Conservation (phyloP, 2,113 vertebrate genomes). For the Hucho hucho region DNA sequence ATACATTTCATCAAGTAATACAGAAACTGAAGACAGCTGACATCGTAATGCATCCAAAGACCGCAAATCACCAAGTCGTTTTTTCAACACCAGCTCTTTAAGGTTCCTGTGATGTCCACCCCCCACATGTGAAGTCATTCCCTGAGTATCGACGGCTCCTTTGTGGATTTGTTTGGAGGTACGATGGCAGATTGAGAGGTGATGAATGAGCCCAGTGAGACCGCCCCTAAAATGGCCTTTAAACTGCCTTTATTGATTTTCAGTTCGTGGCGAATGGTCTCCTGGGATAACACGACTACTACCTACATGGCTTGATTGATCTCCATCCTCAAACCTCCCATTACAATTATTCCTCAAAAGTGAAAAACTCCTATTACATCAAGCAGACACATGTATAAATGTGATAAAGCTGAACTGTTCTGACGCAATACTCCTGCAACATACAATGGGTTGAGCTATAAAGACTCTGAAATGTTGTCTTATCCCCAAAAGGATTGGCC, state of each 20-base stretch:
- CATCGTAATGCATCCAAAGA: too few relatives aligned
- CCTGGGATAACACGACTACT: slow-evolving; percentile 33
- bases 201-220: slow-evolving; percentile 54
- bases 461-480: too few relatives aligned
- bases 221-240: slow-evolving; percentile 46
- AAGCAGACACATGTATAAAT: background rate
- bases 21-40: too few relatives aligned
- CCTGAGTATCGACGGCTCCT: slow-evolving; percentile 23
- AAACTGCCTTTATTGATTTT: slow-evolving; percentile 56
- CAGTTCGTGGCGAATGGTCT: slow-evolving; percentile 42
- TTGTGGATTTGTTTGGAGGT: slow-evolving; percentile 37
- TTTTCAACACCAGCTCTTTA: background rate
- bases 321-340: slow-evolving; percentile 21
- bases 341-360: background rate
- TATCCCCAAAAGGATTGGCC: too few relatives aligned
- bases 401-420: background rate
- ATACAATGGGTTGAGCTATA: too few relatives aligned
- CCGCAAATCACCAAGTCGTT: too few relatives aligned
- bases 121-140: background rate
- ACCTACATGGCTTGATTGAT: slow-evolving; percentile 34
- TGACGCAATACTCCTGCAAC: too few relatives aligned
- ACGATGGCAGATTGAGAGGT: slow-evolving; percentile 48
- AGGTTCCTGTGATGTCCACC: background rate
- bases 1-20: too few relatives aligned
- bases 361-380: background rate